Evolutionary conservation across 2,113 vertebrate genomes (phyloP), one percentile per base, ranked within the genome.

Genomic region (Lucifuga dentata): DNA sequence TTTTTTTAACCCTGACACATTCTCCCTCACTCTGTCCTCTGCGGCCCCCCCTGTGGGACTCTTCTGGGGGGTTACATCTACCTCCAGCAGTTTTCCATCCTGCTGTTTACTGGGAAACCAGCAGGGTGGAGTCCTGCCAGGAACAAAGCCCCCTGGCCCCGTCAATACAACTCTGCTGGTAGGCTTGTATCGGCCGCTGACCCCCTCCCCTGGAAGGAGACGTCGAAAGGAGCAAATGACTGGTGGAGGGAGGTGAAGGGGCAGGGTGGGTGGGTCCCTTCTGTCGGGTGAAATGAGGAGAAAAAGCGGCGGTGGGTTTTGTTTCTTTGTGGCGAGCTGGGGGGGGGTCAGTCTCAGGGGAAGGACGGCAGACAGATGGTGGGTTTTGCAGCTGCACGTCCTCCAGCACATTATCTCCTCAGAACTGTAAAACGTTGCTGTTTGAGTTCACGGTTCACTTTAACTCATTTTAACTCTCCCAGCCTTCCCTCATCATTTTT

Each of bases 311-410:
- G 35, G 60, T 58, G 68, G 51, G 59, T 81, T 88, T 85, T 73
- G 68, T 82, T 75, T 68, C 66, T 85, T 73, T 88, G 81, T 79
- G 78, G 66, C 1, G 46, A 26, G 69, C 55, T 20, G 80, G 78
- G 83, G 76, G 80, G 78, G 83, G 76, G 85, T 86, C 73, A 69
- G 57, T 83, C 86, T 88, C 83, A 43, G 68, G 86, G 86, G 86
- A 78, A 56, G 7, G 26, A 44, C 17, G 19, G 60, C 76, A 83
- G 88, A 77, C 68, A 29, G 85, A 41, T 59, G 60, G 41, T 41
- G 64, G 77, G 75, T 40, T 83, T 17, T 75, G 75, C 81, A 86
- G 87, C 84, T 84, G 81, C 83, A 33, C 11, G 71, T 73, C 82
- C 83, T 74, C 67, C 80, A 68, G 84, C 85, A 11, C 68, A 86